These are phyloP conservation scores for Agrypnus murinus DNA, from an alignment of 2,888 invertebrate species.

Conservation along the genomic window DNA sequence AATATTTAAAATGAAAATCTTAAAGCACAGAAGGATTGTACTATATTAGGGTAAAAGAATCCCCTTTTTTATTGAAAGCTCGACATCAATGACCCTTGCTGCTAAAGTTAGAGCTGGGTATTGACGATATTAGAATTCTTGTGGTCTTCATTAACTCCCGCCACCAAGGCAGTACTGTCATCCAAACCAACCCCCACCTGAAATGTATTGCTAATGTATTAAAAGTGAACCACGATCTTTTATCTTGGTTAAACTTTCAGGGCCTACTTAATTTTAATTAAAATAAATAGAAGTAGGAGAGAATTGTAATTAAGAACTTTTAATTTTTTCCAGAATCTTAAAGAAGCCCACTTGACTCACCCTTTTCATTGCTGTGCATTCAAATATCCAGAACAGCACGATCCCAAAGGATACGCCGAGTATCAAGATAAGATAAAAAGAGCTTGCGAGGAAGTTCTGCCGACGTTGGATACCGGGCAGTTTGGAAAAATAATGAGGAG, in stretches of 20 bases:
- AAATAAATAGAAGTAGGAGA: not conserved
- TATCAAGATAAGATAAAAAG: slow-evolving; percentile 74
- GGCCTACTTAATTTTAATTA: too few relatives aligned
- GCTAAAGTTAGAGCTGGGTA: not conserved
- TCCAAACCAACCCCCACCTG: not conserved
- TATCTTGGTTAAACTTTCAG: not conserved
- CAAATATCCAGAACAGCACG: slow-evolving; percentile 86
- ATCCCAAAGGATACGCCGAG: slow-evolving; percentile 80
- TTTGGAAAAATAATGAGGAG: slow-evolving; percentile 12
- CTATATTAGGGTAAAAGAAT: not conserved
- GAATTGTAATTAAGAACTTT: not conserved
- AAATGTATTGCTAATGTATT: not conserved
- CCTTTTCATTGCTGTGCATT: slow-evolving; percentile 95
- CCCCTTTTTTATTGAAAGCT: not conserved
- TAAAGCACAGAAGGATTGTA: not conserved
- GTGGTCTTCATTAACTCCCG: slow-evolving; percentile 13
- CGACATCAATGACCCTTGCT: slow-evolving; percentile 4
- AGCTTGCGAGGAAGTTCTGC: slow-evolving; percentile 58
- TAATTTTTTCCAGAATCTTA: slow-evolving; percentile 75
- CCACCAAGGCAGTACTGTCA: not conserved
- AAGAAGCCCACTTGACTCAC: slow-evolving; percentile 84
- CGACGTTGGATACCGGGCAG: slow-evolving; percentile 57
- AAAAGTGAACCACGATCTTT: not conserved
- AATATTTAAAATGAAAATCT: not conserved
- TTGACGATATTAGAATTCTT: slow-evolving; percentile 12